A percentile compares a stretch with the other conserved stretches of the same genome.
phyloP scores from a whole-genome alignment of 1,140 invertebrate genomes.

The Stratiolaelaps scimitus region DNA sequence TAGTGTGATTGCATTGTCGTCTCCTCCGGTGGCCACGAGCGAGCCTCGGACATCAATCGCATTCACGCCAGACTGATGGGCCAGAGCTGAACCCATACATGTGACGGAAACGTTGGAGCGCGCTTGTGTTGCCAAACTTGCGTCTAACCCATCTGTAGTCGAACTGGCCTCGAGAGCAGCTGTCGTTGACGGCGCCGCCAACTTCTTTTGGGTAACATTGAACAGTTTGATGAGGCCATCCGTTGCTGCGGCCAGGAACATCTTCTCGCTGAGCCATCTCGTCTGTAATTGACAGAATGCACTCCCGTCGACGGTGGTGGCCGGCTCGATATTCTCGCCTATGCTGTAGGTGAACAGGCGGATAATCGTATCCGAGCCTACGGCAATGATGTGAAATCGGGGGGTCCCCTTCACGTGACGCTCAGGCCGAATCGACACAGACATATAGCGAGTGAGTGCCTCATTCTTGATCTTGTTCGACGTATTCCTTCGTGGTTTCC shows the following conservation, averaged over 20 bases:
- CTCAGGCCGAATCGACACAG: not conserved
- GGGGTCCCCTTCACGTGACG: not conserved
- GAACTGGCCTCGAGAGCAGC: too few relatives aligned
- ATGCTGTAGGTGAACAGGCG: constrained; percentile 7
- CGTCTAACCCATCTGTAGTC: too few relatives aligned
- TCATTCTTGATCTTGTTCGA: not conserved
- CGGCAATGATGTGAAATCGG: constrained; percentile 11
- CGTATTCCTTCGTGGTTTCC: not conserved
- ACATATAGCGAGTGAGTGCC: constrained; percentile 1
- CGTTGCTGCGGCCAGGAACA: not conserved
- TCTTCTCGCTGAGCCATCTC: too few relatives aligned
- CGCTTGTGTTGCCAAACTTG: too few relatives aligned
- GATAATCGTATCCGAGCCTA: not conserved
- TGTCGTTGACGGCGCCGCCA: too few relatives aligned
- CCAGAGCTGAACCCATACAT: too few relatives aligned
- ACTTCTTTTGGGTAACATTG: too few relatives aligned
- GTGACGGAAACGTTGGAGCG: too few relatives aligned
- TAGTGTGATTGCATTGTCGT: constrained; percentile 9
- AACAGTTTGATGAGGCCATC: too few relatives aligned
- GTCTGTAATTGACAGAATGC: constrained; percentile 13
- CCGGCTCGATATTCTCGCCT: not conserved
- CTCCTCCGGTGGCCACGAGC: constrained; percentile 1
- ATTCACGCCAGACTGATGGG: constrained; percentile 15
- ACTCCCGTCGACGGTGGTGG: not conserved
- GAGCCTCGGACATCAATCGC: not conserved